Percentiles rank a stretch among this genome's conserved stretches.
phyloP scores from a whole-genome alignment of 2,113 vertebrate species.

The Gobius niger region DNA sequence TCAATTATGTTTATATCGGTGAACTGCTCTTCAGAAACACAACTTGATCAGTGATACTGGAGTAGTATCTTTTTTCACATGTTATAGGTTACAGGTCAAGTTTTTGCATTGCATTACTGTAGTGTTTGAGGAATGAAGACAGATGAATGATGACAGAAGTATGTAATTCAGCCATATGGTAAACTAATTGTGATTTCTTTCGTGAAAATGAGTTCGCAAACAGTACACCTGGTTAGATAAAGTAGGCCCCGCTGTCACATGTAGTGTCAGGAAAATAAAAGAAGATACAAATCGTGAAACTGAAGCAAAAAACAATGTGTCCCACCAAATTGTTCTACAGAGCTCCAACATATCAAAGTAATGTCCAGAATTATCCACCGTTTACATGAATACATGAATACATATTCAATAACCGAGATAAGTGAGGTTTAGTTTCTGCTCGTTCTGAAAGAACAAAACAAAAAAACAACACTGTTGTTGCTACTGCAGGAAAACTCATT shows the following conservation, averaged over 20 bases:
- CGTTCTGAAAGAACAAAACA: background rate
- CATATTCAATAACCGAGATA: slow-evolving; percentile 2
- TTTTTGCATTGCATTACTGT: background rate
- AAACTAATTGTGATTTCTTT: too few species aligned
- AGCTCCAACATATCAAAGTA: background rate
- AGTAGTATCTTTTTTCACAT: background rate
- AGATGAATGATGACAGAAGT: too few species aligned
- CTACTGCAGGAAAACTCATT: slow-evolving; percentile 45
- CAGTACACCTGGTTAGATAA: too few species aligned
- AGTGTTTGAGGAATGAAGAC: too few species aligned
- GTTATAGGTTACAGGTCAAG: background rate
- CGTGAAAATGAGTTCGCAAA: too few species aligned
- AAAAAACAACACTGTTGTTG: slow-evolving; percentile 31
- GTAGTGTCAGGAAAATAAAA: too few species aligned
- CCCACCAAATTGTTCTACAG: background rate
- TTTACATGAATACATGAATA: background rate
- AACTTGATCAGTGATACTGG: background rate
- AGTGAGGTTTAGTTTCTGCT: slow-evolving; percentile 3
- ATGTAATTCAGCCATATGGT: too few species aligned
- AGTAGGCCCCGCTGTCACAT: too few species aligned
- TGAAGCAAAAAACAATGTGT: too few species aligned
- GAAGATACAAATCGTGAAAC: too few species aligned
- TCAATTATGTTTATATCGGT: background rate
- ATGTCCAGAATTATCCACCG: background rate
- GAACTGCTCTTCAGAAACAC: slow-evolving; percentile 1